Evolutionary conservation across 2,888 invertebrate species (phyloP), one percentile per base, ranked within the genome.

Genomic region (Macrosoma leucophasiata): DNA sequence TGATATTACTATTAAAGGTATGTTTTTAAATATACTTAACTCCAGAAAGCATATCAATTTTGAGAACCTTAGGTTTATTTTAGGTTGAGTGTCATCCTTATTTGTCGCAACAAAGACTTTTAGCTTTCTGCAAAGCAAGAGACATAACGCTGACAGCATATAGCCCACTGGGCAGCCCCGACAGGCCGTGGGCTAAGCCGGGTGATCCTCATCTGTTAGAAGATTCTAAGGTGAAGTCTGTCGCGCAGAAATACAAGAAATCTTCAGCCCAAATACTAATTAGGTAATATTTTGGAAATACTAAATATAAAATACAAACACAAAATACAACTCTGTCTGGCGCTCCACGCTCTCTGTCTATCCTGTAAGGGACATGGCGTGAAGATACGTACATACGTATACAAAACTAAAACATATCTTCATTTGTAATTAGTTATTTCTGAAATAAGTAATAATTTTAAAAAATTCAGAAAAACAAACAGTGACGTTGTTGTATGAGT

Each of bases 141-240:
- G 79, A 76, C 28, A 86, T 93, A 26, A 64, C 76, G n/a, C 74
- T 92, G 4, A 90, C 89, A 9, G 92, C 90, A 0, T 93, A 92
- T 59, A 89, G 90, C 54, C 91, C 91, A 0, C 77, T 93, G 9
- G 92, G 90, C 14, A 86, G 89, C n/a, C 90, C 90, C 1, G 87
- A 90, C 45, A 79, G 89, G 15, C 88, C 89, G 1, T 89, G 87
- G 85, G 86, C 85, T 2, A 84, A 86, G 40, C 86, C 88, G 2
- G 85, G 69, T 5, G 89, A 88, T 41, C 84, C 85, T 1, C 60
- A 65, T 23, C 49, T 89, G 6, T 52, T 90, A 40, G 82, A 86
- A 5, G 86, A 89, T 49, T 77, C 86, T 1, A 78, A 79, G 53
- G 72, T 92, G 2, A 67, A 85, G 30, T 64, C 69, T 17, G 79